Percentiles rank a stretch among this genome's conserved stretches.
Conservation (phyloP, 2,888 invertebrate genomes). For the Caenorhabditis sp. region DNA sequence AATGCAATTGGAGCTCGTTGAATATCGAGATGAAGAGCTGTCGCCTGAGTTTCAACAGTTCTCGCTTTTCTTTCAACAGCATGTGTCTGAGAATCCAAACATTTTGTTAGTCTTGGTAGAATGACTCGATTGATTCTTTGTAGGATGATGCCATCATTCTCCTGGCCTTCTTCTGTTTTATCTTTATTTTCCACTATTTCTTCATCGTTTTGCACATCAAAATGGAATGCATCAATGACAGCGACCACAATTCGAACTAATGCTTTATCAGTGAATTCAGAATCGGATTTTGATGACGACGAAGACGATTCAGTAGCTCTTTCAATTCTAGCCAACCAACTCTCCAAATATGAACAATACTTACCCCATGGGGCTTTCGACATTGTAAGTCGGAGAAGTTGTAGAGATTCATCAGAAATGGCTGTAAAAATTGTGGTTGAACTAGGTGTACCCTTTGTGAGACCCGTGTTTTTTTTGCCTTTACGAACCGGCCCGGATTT, state of each 20-base stretch:
- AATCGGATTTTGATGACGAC: constrained; percentile 46
- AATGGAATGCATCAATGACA: constrained; percentile 90
- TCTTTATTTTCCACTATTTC: constrained; percentile 21
- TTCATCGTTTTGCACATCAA: constrained; percentile 75
- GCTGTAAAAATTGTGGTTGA: constrained; percentile 10
- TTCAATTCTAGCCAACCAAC: constrained; percentile 82
- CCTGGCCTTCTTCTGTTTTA: constrained; percentile 18
- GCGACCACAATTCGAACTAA: constrained; percentile 73
- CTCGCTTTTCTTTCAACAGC: constrained; percentile 35
- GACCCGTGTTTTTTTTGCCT: too few relatives aligned
- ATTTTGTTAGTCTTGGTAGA: constrained; percentile 39
- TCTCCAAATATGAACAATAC: constrained; percentile 81
- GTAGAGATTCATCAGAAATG: constrained; percentile 41
- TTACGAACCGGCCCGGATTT: too few relatives aligned
- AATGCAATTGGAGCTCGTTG: constrained; percentile 88
- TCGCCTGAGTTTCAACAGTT: constrained; percentile 30
- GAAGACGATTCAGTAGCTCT: constrained; percentile 46
- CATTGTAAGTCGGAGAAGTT: constrained; percentile 42
- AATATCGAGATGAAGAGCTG: constrained; percentile 80
- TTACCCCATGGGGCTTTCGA: constrained; percentile 49
- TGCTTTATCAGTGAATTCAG: constrained; percentile 80
- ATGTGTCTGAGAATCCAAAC: constrained; percentile 33
- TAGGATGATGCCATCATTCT: constrained; percentile 23
- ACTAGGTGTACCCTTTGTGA: too few relatives aligned
- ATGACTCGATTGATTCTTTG: constrained; percentile 33